Evolutionary conservation across 1,140 invertebrate genomes (phyloP), one percentile per base, ranked within the genome.

Genomic region (Rhizoglyphus robini): DNA sequence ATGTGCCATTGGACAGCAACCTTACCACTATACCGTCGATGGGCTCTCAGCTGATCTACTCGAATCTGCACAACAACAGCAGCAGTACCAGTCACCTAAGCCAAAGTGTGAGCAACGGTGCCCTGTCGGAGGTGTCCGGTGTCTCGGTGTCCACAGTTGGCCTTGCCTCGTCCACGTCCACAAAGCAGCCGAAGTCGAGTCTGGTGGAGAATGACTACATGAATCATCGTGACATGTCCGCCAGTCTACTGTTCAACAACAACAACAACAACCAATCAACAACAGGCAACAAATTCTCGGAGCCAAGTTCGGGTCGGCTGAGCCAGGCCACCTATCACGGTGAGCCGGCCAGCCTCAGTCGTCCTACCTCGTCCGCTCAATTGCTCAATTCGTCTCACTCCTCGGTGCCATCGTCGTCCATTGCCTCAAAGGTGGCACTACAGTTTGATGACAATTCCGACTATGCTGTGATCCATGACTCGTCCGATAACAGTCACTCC

Each of bases 371-470:
- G n/a, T n/a, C n/a, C n/a, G n/a, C n/a, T n/a, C n/a, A n/a, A n/a
- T n/a, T n/a, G n/a, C n/a, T n/a, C n/a, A n/a, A n/a, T n/a, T n/a
- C n/a, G n/a, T n/a, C n/a, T n/a, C n/a, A n/a, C n/a, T n/a, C n/a
- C n/a, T n/a, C n/a, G n/a, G n/a, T n/a, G n/a, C n/a, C n/a, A n/a
- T n/a, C n/a, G n/a, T n/a, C n/a, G n/a, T n/a, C n/a, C n/a, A n/a
- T n/a, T n/a, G n/a, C n/a, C n/a, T n/a, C n/a, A n/a, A n/a, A n/a
- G n/a, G 25, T 58, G 15, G 25, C 18, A n/a, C 15, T 60, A 46
- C 27, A 60, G 15, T 60, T 32, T 27, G 58, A 60, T 60, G 58
- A 60, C 13, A 60, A 60, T 46, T 60, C 58, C 2, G 58, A 15
- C 2, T 60, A 60, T 46, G 58, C 58, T 20, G 58, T 60, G 3